Evolutionary conservation across 1,140 invertebrate genomes (phyloP), one percentile per base, ranked within the genome.

Genomic region (Anagrus nilaparvatae): DNA sequence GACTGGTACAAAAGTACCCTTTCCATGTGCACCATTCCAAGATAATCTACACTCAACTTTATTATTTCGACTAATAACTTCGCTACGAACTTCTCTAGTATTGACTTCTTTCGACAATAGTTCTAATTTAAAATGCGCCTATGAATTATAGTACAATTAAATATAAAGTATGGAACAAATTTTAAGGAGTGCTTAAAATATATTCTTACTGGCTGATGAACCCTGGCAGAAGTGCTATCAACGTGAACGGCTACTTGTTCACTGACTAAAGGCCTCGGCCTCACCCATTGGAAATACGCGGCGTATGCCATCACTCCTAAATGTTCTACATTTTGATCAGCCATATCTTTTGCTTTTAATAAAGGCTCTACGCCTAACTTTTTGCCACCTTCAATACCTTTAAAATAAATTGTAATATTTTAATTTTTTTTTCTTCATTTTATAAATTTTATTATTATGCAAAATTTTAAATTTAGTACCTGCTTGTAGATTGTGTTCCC

Each of bases 241-340:
- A 84, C 71, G 42, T 78, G 74, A 3, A 87, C 78, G 43, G 77
- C 72, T 39, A 89, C 73, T 60, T 86, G 73, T 52, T 90, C 82
- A 34, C 83, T 81, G 1, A 89, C 74, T 28, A 84, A 81, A 10
- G 82, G 79, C 33, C 86, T 70, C 46, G 88, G 84, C 31, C 84
- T 81, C 13, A 92, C 75, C 78, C 88, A 87, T 51, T 89, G 84
- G 66, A 88, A 90, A 60, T 85, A 77, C 0, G 89, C 85, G 3
- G 84, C 85, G 65, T 95, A 96, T 4, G 91, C 87, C 93, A 96
- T 96, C 45, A 95, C 87, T 5, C 89, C 92, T 49, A 97, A 73
- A 74, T 96, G 91, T 60, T 97, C 92, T 2, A 93, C 88, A 59
- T 95, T 84, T 35, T 82, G 84, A 63, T 93, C 88, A 32, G 87